Base-by-base conservation (phyloP, 2,797 vertebrate species). In the Intellagama lesueurii region DNA sequence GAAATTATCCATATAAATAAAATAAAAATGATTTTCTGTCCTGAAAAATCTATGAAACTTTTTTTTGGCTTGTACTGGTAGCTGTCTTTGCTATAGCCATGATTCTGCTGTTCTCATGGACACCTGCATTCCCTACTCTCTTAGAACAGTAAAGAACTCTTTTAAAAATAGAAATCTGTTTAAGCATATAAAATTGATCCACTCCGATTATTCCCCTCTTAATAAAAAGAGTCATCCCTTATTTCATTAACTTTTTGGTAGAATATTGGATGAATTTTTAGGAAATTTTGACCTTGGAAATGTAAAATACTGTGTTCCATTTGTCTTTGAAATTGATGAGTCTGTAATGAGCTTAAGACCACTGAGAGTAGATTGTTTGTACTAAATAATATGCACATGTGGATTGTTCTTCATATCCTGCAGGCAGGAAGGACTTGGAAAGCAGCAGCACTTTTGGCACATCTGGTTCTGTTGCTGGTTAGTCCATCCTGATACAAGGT, bases 301-400 rank as follows among this genome's bases (percentile, higher is more conserved):
- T 8, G 52, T 73, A 84, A 85, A 85, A 40, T 26, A 35, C n/a
- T 73, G n/a, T 83, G 68, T 73, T 85, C 44, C n/a, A 73, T 73
- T 32, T 24, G 72, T 19, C 1, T 85, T 72, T 85, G 47, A 85
- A 73, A 85, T 75, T 75, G 12, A 12, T 82, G 60, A 12, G 32
- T 66, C 26, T 66, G 64, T 49, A 70, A 68, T 69, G 64, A 40
- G 16, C 28, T 47, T 60, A 40, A 72, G 49, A 75, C 49, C n/a
- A 72, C 16, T 28, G 4, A 19, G 7, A 40, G 8, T 75, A 5
- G 1, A 85, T 78, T 66, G 16, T 22, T 47, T 47, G 44, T 6
- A 26, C 3, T 44, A 77, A 47, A 44, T 77, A 64, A 64, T 22
- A 64, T 17, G 3, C 60, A 64, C 16, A 22, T 64, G 3, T 22